Percentiles rank a stretch among this genome's conserved stretches.
Conservation (phyloP, 2,113 vertebrate genomes). For the Sialia sialis region DNA sequence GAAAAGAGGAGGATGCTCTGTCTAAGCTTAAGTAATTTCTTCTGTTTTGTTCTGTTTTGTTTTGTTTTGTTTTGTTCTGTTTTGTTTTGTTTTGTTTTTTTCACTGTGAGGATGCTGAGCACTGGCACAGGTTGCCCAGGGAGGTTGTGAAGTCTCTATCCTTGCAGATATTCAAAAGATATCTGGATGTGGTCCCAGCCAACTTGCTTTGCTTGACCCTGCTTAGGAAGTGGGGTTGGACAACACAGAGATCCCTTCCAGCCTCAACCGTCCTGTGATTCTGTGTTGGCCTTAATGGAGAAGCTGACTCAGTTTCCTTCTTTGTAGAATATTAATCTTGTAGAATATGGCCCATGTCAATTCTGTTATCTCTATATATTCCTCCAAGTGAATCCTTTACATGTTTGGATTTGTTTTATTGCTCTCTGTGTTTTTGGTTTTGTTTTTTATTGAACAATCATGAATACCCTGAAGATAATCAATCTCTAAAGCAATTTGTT, state of each 20-base stretch:
- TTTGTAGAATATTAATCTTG: neutral
- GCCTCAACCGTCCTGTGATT: neutral
- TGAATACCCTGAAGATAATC: neutral
- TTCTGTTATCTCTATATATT: accelerated
- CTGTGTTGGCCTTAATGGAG: neutral
- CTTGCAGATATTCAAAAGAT: neutral
- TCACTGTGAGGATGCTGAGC: neutral
- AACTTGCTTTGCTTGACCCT: neutral
- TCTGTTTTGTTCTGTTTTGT: too few species aligned
- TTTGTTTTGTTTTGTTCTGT: neutral
- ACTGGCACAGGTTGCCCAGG: neutral
- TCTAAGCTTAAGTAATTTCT: neutral
- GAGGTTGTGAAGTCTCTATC: neutral
- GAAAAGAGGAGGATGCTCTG: neutral
- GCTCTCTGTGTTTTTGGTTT: accelerated
- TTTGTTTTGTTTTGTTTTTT: neutral
- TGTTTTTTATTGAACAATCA: neutral
- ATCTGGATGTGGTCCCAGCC: accelerated
- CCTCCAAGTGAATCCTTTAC: neutral
- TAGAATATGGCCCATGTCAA: accelerated
- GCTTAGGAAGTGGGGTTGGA: neutral
- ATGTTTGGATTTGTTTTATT: neutral
- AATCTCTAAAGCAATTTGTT: neutral
- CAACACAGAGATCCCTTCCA: neutral
- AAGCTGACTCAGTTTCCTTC: neutral